Conservation (phyloP, 2,888 invertebrate genomes). For the Camptogramma bilineatum region DNA sequence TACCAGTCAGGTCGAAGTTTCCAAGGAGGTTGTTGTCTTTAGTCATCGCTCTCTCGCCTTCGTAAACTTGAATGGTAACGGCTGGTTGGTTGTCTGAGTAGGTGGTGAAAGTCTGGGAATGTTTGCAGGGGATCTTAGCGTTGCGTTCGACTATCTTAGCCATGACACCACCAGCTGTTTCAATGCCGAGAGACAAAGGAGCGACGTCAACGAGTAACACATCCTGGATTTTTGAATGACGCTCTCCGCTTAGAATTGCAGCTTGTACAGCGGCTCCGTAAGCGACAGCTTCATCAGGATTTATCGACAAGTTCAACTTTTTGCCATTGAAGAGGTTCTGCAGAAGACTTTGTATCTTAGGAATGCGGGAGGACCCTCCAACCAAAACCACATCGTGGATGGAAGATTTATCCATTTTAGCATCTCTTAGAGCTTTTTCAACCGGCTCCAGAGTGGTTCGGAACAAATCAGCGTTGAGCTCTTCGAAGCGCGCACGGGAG, state of each 20-base stretch:
- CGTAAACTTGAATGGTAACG: slow-evolving; percentile 89
- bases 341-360: slow-evolving; percentile 90
- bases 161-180: slow-evolving; percentile 93
- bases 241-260: slow-evolving; percentile 89
- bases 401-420: slow-evolving; percentile 89
- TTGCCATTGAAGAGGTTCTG: slow-evolving; percentile 91
- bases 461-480: slow-evolving; percentile 90
- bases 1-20: slow-evolving; percentile 87
- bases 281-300: slow-evolving; percentile 93
- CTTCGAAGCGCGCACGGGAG: slow-evolving; percentile 91
- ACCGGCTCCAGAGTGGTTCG: slow-evolving; percentile 90
- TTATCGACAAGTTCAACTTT: slow-evolving; percentile 89
- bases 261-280: slow-evolving; percentile 91
- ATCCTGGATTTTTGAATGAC: slow-evolving; percentile 90
- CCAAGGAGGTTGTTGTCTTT: slow-evolving; percentile 90
- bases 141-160: slow-evolving; percentile 90
- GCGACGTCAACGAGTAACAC: slow-evolving; percentile 85
- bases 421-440: slow-evolving; percentile 91
- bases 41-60: slow-evolving; percentile 92
- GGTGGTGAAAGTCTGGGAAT: slow-evolving; percentile 90
- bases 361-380: slow-evolving; percentile 92
- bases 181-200: slow-evolving; percentile 89
- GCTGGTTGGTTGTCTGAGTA: slow-evolving; percentile 92
- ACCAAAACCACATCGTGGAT: slow-evolving; percentile 93
- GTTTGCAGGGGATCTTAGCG: slow-evolving; percentile 89